Evolutionary conservation across 2,113 vertebrate species (phyloP).

Genomic region (Deroptyus accipitrinus): DNA sequence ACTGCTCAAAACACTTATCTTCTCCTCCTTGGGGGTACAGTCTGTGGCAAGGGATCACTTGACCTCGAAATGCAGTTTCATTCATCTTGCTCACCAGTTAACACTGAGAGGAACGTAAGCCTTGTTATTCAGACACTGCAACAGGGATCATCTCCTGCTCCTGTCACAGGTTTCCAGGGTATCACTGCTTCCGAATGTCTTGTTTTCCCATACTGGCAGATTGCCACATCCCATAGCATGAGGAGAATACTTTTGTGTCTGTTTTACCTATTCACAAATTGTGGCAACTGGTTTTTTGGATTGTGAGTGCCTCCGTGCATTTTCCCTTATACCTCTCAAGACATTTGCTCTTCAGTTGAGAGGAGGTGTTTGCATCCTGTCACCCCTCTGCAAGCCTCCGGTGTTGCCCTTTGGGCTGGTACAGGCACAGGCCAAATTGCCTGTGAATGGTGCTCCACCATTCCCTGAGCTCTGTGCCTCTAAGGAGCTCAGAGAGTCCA

Average conservation of each 20-base stretch:
- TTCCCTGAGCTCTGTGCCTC: not conserved
- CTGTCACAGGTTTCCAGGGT: not conserved
- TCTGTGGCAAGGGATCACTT: not conserved
- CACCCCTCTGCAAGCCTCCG: not conserved
- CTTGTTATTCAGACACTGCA: not conserved
- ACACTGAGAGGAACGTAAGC: not conserved
- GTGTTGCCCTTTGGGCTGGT: not conserved
- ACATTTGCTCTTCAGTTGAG: not conserved
- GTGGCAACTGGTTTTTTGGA: not conserved
- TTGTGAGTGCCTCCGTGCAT: accelerated
- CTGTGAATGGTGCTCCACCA: not conserved
- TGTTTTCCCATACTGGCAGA: not conserved
- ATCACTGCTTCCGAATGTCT: not conserved
- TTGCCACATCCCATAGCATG: not conserved
- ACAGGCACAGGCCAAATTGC: not conserved
- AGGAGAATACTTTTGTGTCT: not conserved
- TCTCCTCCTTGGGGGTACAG: not conserved
- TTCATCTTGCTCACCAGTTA: not conserved
- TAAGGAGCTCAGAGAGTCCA: not conserved
- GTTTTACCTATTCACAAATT: not conserved
- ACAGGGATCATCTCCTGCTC: not conserved
- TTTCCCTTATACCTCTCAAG: not conserved
- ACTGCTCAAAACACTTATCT: not conserved
- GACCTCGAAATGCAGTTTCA: not conserved
- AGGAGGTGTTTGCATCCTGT: not conserved